Evolutionary conservation across 1,140 invertebrate species (phyloP).

Genomic region (Octopus bimaculoides): DNA sequence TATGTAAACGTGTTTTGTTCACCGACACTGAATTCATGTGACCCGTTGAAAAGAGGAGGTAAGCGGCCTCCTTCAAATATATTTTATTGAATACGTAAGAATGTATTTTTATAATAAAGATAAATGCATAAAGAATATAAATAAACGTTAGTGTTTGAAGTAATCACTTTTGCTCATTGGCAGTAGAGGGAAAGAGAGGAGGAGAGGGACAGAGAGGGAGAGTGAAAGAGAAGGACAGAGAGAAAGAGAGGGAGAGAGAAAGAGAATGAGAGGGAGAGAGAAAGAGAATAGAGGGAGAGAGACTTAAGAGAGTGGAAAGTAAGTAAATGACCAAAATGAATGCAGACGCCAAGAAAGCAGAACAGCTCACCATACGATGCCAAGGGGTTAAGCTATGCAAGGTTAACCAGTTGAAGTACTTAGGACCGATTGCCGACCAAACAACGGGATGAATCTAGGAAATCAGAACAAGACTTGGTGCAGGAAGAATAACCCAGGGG

Average conservation of each 20-base stretch:
- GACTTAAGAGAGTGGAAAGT: not conserved
- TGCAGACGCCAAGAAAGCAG: too few relatives aligned
- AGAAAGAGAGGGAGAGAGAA: not conserved
- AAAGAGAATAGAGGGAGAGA: not conserved
- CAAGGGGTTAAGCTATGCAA: too few relatives aligned
- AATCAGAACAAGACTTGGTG: too few relatives aligned
- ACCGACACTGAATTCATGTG: too few relatives aligned
- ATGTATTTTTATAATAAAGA: not conserved
- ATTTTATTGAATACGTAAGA: not conserved
- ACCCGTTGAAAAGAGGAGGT: not conserved
- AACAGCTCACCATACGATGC: too few relatives aligned
- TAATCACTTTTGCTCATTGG: not conserved
- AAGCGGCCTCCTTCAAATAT: not conserved
- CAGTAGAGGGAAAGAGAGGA: slow-evolving; percentile 3
- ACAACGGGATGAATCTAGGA: too few relatives aligned
- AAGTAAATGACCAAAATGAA: not conserved
- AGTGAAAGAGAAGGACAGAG: not conserved
- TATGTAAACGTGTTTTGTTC: too few relatives aligned
- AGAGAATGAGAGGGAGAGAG: not conserved
- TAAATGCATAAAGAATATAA: not conserved
- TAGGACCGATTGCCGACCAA: too few relatives aligned
- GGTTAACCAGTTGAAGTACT: too few relatives aligned
- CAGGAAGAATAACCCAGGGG: too few relatives aligned
- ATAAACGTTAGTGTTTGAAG: slow-evolving; percentile 7
- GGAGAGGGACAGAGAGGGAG: not conserved